Evolutionary conservation across 92 coral and sea anemone species (phyloP).

Genomic region (Heteractis magnifica): DNA sequence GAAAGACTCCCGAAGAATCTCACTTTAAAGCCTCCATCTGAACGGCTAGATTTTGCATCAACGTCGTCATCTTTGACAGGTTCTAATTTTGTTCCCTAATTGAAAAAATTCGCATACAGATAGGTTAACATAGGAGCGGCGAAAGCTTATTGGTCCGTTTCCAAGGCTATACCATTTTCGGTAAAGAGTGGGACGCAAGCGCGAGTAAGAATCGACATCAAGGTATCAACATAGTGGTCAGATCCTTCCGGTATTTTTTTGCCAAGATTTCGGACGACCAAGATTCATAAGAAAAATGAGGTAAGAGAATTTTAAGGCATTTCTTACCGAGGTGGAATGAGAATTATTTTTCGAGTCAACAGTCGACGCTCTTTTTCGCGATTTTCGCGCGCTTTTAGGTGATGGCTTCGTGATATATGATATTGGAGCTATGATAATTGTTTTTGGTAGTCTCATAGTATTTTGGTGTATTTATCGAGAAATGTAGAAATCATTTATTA

Average conservation of each 20-base stretch:
- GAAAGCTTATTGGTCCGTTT: constrained; percentile 5
- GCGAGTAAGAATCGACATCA: neutral
- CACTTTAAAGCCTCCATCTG: neutral
- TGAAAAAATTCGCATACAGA: constrained; percentile 1
- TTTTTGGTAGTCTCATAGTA: neutral
- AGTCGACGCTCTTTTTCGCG: neutral
- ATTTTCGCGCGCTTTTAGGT: neutral
- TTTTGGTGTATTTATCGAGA: neutral
- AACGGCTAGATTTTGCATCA: neutral
- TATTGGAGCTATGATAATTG: neutral
- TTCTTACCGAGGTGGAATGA: neutral
- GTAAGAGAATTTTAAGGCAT: neutral
- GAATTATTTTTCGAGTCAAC: neutral
- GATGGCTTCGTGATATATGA: neutral
- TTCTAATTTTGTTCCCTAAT: constrained; percentile 10
- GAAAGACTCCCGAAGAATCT: neutral
- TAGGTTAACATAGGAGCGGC: constrained; percentile 21
- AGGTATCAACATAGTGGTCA: neutral
- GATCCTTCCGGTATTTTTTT: constrained; percentile 11
- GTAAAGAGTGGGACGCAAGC: neutral
- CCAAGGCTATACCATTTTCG: constrained; percentile 22
- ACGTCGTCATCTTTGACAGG: neutral
- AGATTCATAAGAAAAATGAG: neutral
- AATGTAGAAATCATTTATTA: neutral
- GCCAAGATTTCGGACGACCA: neutral